A percentile compares a stretch with the other conserved stretches of the same genome.
These are phyloP conservation scores for Octomys mimax DNA, from an alignment of 2,797 vertebrate species.

Conservation along the genomic window DNA sequence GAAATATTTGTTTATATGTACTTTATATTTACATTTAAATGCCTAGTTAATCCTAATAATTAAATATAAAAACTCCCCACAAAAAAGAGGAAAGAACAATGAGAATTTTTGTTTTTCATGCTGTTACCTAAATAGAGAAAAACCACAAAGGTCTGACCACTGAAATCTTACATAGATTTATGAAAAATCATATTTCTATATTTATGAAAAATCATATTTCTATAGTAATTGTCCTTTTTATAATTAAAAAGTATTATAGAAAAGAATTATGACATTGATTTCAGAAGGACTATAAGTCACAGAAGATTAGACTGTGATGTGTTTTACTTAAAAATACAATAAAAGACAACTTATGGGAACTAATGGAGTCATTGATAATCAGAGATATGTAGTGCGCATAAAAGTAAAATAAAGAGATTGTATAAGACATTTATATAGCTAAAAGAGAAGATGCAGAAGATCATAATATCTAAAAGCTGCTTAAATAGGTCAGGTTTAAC, in stretches of 20 bases:
- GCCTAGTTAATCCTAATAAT: conserved; percentile 82
- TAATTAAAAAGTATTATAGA: conserved; percentile 8
- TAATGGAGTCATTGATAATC: neutral
- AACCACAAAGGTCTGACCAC: neutral
- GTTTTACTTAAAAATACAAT: conserved; percentile 14
- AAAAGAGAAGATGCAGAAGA: neutral
- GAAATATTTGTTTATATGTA: conserved; percentile 62
- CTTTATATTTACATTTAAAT: conserved; percentile 77
- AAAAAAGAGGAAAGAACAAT: neutral
- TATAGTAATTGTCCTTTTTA: neutral
- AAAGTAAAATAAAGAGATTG: neutral
- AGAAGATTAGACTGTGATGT: neutral
- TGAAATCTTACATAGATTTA: neutral
- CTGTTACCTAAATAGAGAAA: neutral
- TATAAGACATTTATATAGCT: neutral
- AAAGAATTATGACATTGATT: conserved; percentile 33
- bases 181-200: neutral
- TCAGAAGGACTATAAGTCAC: neutral
- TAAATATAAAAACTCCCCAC: conserved; percentile 75
- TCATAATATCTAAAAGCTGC: neutral
- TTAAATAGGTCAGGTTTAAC: neutral
- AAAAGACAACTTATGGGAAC: neutral
- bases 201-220: conserved; percentile 9
- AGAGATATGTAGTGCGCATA: neutral
- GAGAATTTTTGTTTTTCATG: neutral